These are phyloP conservation scores for Apis laboriosa DNA, from an alignment of 1,140 invertebrate genomes.

Conservation along the genomic window DNA sequence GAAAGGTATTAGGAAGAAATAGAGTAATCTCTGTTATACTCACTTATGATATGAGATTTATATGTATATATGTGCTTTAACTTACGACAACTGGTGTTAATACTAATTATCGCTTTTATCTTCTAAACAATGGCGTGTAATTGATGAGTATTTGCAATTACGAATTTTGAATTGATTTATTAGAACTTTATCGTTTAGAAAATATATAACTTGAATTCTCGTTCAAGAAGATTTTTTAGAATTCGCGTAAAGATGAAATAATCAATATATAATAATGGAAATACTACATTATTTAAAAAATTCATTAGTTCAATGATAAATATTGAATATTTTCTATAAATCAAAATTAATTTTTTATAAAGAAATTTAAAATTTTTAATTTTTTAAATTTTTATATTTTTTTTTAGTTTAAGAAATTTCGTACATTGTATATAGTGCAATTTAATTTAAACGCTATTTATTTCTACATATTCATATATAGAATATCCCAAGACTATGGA, in stretches of 20 bases:
- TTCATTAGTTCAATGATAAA: too few species aligned
- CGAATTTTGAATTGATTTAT: not conserved
- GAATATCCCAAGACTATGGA: too few species aligned
- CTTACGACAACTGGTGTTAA: constrained; percentile 5
- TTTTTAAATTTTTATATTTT: too few species aligned
- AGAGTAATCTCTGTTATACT: constrained; percentile 26
- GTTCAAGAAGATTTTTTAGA: not conserved
- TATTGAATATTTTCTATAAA: too few species aligned
- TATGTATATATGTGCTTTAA: not conserved
- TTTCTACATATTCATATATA: too few species aligned
- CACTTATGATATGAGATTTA: constrained; percentile 51
- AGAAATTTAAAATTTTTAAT: too few species aligned
- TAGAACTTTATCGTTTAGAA: not conserved
- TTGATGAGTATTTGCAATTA: not conserved
- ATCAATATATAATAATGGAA: not conserved
- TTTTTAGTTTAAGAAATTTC: too few species aligned
- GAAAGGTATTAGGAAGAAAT: constrained; percentile 57
- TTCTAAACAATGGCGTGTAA: not conserved
- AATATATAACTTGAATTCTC: not conserved
- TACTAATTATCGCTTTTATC: constrained; percentile 35
- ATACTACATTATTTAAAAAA: too few species aligned
- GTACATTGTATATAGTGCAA: too few species aligned
- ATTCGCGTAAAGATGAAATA: not conserved
- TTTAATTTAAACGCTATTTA: too few species aligned
- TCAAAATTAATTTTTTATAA: too few species aligned